These are phyloP conservation scores for Heteropelma amictum DNA, from an alignment of 2,888 invertebrate species.

Conservation along the genomic window DNA sequence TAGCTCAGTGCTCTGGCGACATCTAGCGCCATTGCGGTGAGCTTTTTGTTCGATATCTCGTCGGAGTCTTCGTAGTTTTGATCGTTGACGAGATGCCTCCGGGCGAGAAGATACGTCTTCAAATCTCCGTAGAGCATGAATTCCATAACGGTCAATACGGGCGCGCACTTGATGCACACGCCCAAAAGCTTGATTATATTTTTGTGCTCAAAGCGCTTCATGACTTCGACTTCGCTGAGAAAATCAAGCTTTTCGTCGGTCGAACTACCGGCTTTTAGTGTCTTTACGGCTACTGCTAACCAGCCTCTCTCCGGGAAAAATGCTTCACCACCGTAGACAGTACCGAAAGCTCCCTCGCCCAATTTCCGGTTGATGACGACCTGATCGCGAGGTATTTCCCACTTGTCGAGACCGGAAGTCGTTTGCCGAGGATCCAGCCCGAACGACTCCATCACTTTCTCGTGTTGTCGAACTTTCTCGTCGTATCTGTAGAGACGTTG, in stretches of 20 bases:
- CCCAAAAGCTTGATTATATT: conserved; percentile 92
- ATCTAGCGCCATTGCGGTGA: conserved; percentile 93
- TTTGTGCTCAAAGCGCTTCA: conserved; percentile 95
- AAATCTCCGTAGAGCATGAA: conserved; percentile 96
- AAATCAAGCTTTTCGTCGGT: conserved; percentile 94
- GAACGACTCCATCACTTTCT: conserved; percentile 85
- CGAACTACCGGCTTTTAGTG: conserved; percentile 89
- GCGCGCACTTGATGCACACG: conserved; percentile 91
- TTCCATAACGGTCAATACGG: conserved; percentile 95
- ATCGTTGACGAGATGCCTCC: conserved; percentile 88
- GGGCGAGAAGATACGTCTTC: conserved; percentile 91
- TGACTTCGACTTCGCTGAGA: conserved; percentile 94
- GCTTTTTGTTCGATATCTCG: conserved; percentile 87
- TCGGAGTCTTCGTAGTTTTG: conserved; percentile 83
- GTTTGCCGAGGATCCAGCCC: conserved; percentile 82
- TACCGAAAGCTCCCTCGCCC: conserved; percentile 95
- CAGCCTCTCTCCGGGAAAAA: conserved; percentile 85
- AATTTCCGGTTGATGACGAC: conserved; percentile 92
- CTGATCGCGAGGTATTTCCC: conserved; percentile 91
- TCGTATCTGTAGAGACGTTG: conserved; percentile 84
- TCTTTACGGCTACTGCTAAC: conserved; percentile 93
- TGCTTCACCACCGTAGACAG: conserved; percentile 94
- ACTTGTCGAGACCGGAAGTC: conserved; percentile 85
- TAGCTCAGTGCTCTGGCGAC: conserved; percentile 91
- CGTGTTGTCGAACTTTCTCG: conserved; percentile 82